Evolutionary conservation across 1,140 invertebrate species (phyloP), one percentile per base, ranked within the genome.

Genomic region (Temnothorax nylanderi): DNA sequence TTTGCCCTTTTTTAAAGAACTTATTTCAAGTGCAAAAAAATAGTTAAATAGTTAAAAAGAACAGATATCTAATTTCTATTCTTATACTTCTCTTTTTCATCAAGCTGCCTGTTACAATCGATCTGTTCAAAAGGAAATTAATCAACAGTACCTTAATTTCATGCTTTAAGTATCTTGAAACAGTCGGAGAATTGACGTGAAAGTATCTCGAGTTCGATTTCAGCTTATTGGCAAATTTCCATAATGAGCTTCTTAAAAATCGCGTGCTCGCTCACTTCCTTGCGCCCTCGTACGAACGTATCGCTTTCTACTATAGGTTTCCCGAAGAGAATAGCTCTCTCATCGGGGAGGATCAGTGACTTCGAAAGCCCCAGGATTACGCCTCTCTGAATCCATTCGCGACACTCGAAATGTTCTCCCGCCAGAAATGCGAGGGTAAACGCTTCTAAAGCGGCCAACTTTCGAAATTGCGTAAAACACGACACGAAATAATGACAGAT

Each of bases 351-450:
- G 62, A 81, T 81, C 62, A 69, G 64, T 37, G 62, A 47, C 21
- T 81, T 56, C 77, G 34, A 56, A 81, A 81, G 21, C 47, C 34
- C 47, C 0, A 26, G 51, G 65, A 81, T 81, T 81, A 81, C 64
- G 47, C 56, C 56, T 44, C 49, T 21, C 49, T 16, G n/a, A 69
- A 6, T 81, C 49, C 34, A n/a, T 32, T 80, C 13, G 62, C 77
- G 62, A 67, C 62, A 51, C 6, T 69, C 64, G 77, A 32, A 69
- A 81, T 32, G 16, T 41, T 69, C 10, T 49, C 34, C 13, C 32
- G 8, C 13, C 47, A 21, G 34, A 62, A 76, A 76, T 13, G 47
- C 32, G 34, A 74, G 26, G 32, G 18, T 56, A 21, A 76, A 76
- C 74, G 13, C 6, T 76, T 44, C 16, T 37, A 26, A 44, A 37